Evolutionary conservation across 1,140 invertebrate genomes (phyloP).

Genomic region (Adelges cooleyi): DNA sequence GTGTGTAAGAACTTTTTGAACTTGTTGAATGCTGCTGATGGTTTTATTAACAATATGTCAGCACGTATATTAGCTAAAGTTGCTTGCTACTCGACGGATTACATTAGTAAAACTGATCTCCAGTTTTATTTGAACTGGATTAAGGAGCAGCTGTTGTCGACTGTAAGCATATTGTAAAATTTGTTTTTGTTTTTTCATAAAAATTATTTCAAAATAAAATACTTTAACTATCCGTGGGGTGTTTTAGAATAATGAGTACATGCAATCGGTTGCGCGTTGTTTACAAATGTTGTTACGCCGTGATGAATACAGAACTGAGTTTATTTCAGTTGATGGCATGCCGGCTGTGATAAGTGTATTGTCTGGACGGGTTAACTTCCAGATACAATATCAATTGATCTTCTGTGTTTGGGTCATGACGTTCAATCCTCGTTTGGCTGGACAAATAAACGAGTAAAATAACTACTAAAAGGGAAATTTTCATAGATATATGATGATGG

Average conservation of each 20-base stretch:
- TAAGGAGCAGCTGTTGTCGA: slow-evolving; percentile 86
- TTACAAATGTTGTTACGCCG: slow-evolving; percentile 98
- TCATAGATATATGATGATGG: too few relatives aligned
- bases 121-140: slow-evolving; percentile 95
- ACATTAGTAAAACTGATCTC: slow-evolving; percentile 93
- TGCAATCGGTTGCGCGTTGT: slow-evolving; percentile 93
- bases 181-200: too few relatives aligned
- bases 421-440: slow-evolving; percentile 83
- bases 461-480: too few relatives aligned
- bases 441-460: slow-evolving; percentile 88
- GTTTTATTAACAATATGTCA: slow-evolving; percentile 97
- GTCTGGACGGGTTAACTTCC: slow-evolving; percentile 90
- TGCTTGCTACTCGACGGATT: slow-evolving; percentile 84
- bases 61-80: slow-evolving; percentile 94
- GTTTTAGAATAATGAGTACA: slow-evolving; percentile 90
- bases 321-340: slow-evolving; percentile 91
- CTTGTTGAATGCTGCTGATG: slow-evolving; percentile 86
- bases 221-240: too few relatives aligned
- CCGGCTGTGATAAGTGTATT: slow-evolving; percentile 76
- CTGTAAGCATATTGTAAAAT: slow-evolving; percentile 63
- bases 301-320: slow-evolving; percentile 89
- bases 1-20: slow-evolving; percentile 92
- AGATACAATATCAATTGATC: slow-evolving; percentile 97
- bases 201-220: too few relatives aligned
- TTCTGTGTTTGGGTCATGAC: slow-evolving; percentile 99